Conservation (phyloP, 2,113 vertebrate species). For the Chaetura pelagica region DNA sequence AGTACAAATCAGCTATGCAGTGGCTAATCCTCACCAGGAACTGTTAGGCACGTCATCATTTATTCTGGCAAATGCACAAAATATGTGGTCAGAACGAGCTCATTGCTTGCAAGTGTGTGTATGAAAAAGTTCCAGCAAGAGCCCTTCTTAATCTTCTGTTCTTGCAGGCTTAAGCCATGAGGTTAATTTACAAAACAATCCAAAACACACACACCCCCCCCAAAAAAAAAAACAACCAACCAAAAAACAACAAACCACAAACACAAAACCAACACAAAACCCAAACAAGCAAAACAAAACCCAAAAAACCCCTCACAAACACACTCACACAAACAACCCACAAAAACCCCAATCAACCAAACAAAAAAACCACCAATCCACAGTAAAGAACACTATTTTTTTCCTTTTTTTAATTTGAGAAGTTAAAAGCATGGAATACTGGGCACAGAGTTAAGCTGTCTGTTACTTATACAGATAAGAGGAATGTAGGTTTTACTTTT, state of each 20-base stretch:
- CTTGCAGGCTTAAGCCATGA: neutral
- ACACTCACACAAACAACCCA: too few relatives aligned
- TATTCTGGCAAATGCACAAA: neutral
- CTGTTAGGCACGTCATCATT: neutral
- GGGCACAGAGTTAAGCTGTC: rapidly evolving
- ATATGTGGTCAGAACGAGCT: neutral
- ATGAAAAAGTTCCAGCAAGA: neutral
- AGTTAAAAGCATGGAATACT: neutral
- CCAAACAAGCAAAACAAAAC: too few relatives aligned
- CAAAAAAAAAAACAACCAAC: too few relatives aligned
- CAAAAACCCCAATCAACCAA: too few relatives aligned
- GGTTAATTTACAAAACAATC: neutral
- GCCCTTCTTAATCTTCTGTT: neutral
- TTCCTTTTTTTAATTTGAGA: neutral
- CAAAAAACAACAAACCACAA: too few relatives aligned
- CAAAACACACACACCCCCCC: too few relatives aligned
- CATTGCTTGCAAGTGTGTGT: neutral
- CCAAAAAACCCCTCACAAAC: too few relatives aligned
- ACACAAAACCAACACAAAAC: too few relatives aligned
- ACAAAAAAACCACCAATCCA: too few relatives aligned
- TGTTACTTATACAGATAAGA: neutral
- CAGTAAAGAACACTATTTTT: neutral
- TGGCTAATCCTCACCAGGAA: neutral
- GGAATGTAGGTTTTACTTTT: neutral
- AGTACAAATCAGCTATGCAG: neutral